These are phyloP conservation scores for Sminthurides aquaticus DNA, from an alignment of 2,888 invertebrate genomes.

Conservation along the genomic window DNA sequence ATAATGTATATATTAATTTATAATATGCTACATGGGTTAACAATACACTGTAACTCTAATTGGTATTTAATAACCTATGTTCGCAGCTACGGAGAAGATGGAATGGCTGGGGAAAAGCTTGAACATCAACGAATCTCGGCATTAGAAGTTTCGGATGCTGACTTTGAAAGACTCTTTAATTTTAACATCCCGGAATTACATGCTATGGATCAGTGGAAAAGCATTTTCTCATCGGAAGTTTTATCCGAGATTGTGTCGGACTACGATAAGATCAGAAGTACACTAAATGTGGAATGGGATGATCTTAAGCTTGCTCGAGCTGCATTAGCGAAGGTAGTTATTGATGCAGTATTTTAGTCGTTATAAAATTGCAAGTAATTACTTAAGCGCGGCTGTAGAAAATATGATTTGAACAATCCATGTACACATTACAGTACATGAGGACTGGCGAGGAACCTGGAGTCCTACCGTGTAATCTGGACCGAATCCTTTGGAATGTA, in stretches of 20 bases:
- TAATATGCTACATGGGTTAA: not conserved
- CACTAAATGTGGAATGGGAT: slow-evolving; percentile 95
- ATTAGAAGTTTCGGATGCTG: slow-evolving; percentile 84
- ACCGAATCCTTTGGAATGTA: slow-evolving; percentile 99
- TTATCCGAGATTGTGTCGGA: slow-evolving; percentile 48
- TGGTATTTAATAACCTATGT: not conserved
- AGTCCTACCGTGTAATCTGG: slow-evolving; percentile 93
- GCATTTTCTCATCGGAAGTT: slow-evolving; percentile 47
- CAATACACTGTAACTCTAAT: not conserved
- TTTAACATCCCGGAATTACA: slow-evolving; percentile 77
- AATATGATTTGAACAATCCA: too few species aligned
- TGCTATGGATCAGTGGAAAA: slow-evolving; percentile 65
- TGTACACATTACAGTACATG: not conserved
- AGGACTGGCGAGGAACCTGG: slow-evolving; percentile 80
- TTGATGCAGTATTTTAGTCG: too few species aligned
- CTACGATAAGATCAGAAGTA: slow-evolving; percentile 54
- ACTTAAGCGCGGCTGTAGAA: too few species aligned
- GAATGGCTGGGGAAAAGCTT: slow-evolving; percentile 89
- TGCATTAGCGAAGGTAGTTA: slow-evolving; percentile 56
- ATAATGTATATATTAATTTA: too few species aligned
- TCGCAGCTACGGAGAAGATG: slow-evolving; percentile 83
- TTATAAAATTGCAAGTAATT: too few species aligned
- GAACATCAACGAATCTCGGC: slow-evolving; percentile 94
- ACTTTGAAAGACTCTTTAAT: slow-evolving; percentile 91
- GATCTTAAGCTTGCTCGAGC: slow-evolving; percentile 80